A percentile compares a stretch with the other conserved stretches of the same genome.
These are phyloP conservation scores for Tetrapedia diversipes DNA, from an alignment of 2,888 invertebrate species.

Conservation along the genomic window DNA sequence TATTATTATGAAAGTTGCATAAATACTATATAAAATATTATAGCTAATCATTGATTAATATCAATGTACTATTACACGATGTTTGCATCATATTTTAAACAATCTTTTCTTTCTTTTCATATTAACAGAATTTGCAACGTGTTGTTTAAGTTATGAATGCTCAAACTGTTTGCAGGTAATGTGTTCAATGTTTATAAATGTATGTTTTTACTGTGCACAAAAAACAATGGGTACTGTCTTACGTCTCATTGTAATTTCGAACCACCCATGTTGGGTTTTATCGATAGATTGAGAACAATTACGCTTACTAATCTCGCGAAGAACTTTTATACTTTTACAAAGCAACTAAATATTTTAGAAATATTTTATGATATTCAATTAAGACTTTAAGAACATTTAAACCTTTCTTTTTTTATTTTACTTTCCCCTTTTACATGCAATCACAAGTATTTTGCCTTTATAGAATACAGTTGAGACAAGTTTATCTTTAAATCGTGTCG, in stretches of 20 bases:
- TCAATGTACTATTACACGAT: constrained; percentile 65
- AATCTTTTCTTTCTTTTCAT: constrained; percentile 33
- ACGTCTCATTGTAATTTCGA: constrained; percentile 26
- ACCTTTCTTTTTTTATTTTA: constrained; percentile 18
- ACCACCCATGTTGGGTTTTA: constrained; percentile 46
- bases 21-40: constrained; percentile 56
- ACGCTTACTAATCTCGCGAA: constrained; percentile 62
- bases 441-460: constrained; percentile 25
- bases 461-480: constrained; percentile 14
- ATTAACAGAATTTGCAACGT: constrained; percentile 28
- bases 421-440: constrained; percentile 26
- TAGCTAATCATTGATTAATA: constrained; percentile 45
- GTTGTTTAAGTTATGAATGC: constrained; percentile 51
- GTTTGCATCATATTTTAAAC: constrained; percentile 46
- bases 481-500: too few species aligned
- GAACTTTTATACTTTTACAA: constrained; percentile 48
- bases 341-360: constrained; percentile 40
- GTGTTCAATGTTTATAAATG: constrained; percentile 59
- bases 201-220: constrained; percentile 40
- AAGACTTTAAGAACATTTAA: constrained; percentile 35
- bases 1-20: constrained; percentile 43
- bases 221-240: constrained; percentile 14
- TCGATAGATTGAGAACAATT: constrained; percentile 54
- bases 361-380: constrained; percentile 55
- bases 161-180: constrained; percentile 56